Conservation (phyloP, 2,797 vertebrate genomes). For the Brotula barbata region DNA sequence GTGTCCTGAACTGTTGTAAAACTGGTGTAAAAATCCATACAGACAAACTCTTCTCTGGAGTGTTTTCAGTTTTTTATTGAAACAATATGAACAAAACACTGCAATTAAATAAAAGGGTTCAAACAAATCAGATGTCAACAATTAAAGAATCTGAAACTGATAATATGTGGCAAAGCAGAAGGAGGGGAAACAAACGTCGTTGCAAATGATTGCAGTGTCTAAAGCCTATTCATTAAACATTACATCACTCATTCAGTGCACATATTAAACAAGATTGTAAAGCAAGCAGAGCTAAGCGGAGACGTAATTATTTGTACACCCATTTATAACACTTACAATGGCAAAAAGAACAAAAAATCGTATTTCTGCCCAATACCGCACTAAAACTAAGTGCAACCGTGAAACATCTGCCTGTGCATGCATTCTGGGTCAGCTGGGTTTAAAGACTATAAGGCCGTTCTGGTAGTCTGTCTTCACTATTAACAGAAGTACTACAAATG, state of each 20-base stretch:
- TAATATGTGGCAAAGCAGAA: slow-evolving; percentile 66
- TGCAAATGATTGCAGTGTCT: slow-evolving; percentile 83
- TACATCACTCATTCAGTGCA: slow-evolving; percentile 80
- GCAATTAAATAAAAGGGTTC: slow-evolving; percentile 81
- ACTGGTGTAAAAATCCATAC: slow-evolving; percentile 12
- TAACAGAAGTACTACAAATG: slow-evolving; percentile 45
- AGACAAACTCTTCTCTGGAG: slow-evolving; percentile 18
- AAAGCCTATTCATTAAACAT: slow-evolving; percentile 73
- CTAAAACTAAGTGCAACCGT: slow-evolving; percentile 61
- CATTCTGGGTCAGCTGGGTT: slow-evolving; percentile 49
- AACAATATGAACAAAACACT: slow-evolving; percentile 80
- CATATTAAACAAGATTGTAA: slow-evolving; percentile 71
- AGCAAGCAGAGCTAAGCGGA: slow-evolving; percentile 71
- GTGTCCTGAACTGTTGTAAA: too few species aligned
- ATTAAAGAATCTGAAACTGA: slow-evolving; percentile 61
- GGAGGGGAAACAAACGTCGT: slow-evolving; percentile 62
- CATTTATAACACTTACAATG: slow-evolving; percentile 57
- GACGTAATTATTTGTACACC: slow-evolving; percentile 67
- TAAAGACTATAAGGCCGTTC: slow-evolving; percentile 49
- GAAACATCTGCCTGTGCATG: slow-evolving; percentile 48
- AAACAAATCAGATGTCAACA: slow-evolving; percentile 71
- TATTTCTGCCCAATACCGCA: slow-evolving; percentile 54
- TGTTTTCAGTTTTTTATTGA: slow-evolving; percentile 77
- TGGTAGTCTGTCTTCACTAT: slow-evolving; percentile 46
- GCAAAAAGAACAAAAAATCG: slow-evolving; percentile 47